Conservation (phyloP, 2,113 vertebrate genomes). For the Ochotona curzoniae region DNA sequence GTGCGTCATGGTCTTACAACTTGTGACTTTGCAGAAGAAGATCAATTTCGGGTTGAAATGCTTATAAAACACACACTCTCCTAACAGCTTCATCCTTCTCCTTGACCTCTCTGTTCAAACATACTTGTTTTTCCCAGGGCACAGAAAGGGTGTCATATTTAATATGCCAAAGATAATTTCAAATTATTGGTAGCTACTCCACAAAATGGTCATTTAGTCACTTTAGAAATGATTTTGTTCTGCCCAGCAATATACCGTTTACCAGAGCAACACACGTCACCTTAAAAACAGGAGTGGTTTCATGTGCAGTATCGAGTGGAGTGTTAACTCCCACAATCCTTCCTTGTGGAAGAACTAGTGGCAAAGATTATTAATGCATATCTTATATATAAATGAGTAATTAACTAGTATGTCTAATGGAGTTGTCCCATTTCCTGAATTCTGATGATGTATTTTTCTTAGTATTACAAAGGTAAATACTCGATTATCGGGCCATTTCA, state of each 20-base stretch:
- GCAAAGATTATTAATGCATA: neutral
- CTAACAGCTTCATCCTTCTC: neutral
- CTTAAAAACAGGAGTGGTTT: neutral
- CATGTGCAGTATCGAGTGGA: neutral
- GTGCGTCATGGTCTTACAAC: neutral
- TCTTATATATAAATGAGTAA: neutral
- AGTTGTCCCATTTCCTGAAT: neutral
- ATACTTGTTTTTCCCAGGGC: neutral
- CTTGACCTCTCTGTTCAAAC: neutral
- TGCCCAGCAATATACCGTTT: neutral
- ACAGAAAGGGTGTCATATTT: neutral
- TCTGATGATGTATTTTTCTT: neutral
- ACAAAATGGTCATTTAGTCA: neutral
- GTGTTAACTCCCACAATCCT: neutral
- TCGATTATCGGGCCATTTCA: neutral
- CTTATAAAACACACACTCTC: neutral
- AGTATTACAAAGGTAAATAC: neutral
- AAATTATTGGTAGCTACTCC: neutral
- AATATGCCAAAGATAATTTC: neutral
- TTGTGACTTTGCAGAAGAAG: neutral
- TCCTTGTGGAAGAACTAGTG: neutral
- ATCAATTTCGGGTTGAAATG: neutral
- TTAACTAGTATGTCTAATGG: neutral
- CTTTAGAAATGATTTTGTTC: neutral
- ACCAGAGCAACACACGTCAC: neutral